Base-by-base conservation (phyloP, 1,140 invertebrate species). In the Lutraria rhynchaena region DNA sequence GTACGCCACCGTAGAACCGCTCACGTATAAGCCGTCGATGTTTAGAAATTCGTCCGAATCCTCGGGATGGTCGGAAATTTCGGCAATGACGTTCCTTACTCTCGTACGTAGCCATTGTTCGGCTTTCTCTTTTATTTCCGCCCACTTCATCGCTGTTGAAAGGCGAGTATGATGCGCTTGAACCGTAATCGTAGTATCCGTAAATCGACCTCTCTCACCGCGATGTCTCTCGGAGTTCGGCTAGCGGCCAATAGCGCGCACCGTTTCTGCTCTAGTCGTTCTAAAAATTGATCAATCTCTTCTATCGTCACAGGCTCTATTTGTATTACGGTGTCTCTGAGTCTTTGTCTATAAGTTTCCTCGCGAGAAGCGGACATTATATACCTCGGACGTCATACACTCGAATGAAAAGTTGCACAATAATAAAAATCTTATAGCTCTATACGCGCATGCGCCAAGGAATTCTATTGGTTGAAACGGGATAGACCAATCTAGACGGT, bases 41-140 rank as follows among this genome's bases (percentile, higher is more conserved):
- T 49, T 49, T n/a, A n/a, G 11, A 49, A 49, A 49, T n/a, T 49
- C 46, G n/a, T 49, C 46, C 11, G n/a, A 13, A 49, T 49, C 46
- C 46, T 11, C 11, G 11, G 11, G 46, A 49, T 13, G 11, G 46
- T 13, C 46, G 46, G 46, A 49, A 49, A 49, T 49, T n/a, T n/a
- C n/a, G 11, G n/a, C n/a, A n/a, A 49, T 11, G n/a, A 13, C 46
- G 11, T 49, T n/a, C n/a, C 46, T 49, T n/a, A 49, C 46, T 49
- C n/a, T 49, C 46, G 46, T 49, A 49, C n/a, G n/a, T n/a, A 49
- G 46, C 46, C 46, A 49, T 49, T 49, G 46, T 49, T 49, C 46
- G 11, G 46, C 46, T n/a, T 49, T 49, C 46, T 49, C 46, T 49
- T 49, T 49, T 49, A 49, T 49, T 49, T 49, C n/a, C n/a, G 46